Evolutionary conservation across 2,797 vertebrate species (phyloP).

Genomic region (Periophthalmus magnuspinnatus): DNA sequence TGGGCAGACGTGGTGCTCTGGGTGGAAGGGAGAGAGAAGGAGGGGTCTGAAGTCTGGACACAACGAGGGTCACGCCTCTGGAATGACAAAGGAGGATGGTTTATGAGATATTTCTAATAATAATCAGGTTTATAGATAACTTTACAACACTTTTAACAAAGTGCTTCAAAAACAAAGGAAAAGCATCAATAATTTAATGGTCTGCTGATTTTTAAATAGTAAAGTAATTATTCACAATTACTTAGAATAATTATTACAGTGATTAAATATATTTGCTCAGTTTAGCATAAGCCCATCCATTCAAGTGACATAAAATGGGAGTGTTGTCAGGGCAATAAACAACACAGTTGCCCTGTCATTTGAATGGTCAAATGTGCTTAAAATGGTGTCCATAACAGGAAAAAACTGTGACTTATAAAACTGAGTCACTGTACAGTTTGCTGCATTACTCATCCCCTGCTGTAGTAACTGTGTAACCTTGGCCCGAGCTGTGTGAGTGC

Average conservation of each 20-base stretch:
- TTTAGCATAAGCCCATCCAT: no score
- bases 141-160: no score
- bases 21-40: constrained; percentile 55
- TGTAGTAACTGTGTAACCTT: neutral
- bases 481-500: no score
- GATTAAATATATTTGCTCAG: no score
- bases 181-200: no score
- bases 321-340: no score
- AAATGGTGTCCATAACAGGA: neutral
- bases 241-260: no score
- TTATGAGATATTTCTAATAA: neutral
- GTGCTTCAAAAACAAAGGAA: no score
- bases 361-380: neutral
- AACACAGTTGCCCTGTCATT: no score
- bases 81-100: constrained; percentile 8
- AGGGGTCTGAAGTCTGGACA: constrained; percentile 59
- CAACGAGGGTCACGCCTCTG: constrained; percentile 86
- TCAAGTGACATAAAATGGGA: no score
- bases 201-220: no score
- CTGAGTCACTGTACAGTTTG: neutral
- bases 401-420: neutral
- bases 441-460: neutral
- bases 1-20: constrained; percentile 63
- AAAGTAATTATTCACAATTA: no score
- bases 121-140: neutral